These are phyloP conservation scores for Pyrrhosoma nymphula DNA, from an alignment of 2,888 invertebrate species.

Conservation along the genomic window DNA sequence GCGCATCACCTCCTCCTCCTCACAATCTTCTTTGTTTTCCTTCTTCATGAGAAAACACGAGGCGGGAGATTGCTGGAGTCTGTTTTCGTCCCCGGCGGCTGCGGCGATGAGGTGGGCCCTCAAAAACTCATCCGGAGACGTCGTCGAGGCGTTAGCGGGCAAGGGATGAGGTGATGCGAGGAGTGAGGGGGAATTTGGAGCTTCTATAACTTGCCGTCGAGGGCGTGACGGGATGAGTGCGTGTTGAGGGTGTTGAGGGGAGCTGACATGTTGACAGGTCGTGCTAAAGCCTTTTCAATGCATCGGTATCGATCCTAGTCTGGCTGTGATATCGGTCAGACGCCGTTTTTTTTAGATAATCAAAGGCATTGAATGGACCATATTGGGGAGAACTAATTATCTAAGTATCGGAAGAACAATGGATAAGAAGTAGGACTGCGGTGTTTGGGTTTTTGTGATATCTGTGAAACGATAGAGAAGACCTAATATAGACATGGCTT, in stretches of 20 bases:
- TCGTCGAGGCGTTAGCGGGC: neutral
- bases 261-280: neutral
- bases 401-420: no score
- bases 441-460: no score
- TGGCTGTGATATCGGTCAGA: neutral
- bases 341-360: no score
- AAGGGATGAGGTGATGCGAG: neutral
- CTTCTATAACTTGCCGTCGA: neutral
- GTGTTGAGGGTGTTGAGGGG: no score
- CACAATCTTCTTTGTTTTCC: neutral
- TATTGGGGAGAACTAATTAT: no score
- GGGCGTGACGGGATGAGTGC: neutral
- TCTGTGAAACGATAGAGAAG: no score
- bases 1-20: no score
- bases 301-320: neutral
- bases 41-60: neutral
- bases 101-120: constrained; percentile 24
- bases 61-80: neutral
- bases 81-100: constrained; percentile 14
- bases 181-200: neutral
- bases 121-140: constrained; percentile 5
- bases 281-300: neutral
- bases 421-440: no score
- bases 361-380: no score
- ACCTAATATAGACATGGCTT: no score